phyloP scores from a whole-genome alignment of 1,140 invertebrate genomes.

The Drosophila sproati region DNA sequence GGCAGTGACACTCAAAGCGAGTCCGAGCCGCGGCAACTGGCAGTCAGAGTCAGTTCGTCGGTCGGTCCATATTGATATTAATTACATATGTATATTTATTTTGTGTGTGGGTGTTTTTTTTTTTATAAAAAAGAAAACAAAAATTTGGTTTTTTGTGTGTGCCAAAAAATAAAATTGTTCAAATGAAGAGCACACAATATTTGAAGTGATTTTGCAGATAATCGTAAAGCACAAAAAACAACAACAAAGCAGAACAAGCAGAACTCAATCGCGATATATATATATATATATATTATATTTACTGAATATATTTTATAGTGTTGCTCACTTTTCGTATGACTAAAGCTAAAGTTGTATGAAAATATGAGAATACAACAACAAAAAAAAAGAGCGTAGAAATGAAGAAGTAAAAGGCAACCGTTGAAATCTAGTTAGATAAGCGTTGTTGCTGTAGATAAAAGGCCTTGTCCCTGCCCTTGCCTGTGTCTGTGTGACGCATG shows the following conservation, averaged over 20 bases:
- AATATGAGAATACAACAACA: constrained; percentile 3
- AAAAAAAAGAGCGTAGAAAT: constrained; percentile 36
- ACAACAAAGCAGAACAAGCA: constrained; percentile 58
- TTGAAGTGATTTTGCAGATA: constrained; percentile 64
- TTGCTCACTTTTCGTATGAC: constrained; percentile 47
- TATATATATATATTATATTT: constrained; percentile 5
- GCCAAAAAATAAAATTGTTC: constrained; percentile 44
- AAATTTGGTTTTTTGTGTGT: constrained; percentile 41
- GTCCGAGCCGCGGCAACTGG: constrained; percentile 36
- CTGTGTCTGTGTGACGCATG: constrained; percentile 27
- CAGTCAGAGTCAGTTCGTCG: constrained; percentile 64
- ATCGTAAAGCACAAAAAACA: constrained; percentile 44
- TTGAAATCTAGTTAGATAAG: constrained; percentile 65
- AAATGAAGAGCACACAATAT: constrained; percentile 60
- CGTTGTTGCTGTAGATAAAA: constrained; percentile 58
- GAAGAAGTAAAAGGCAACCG: constrained; percentile 35
- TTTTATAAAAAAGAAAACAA: constrained; percentile 47
- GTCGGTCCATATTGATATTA: constrained; percentile 64
- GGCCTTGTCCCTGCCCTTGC: constrained; percentile 27
- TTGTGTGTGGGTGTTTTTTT: constrained; percentile 50
- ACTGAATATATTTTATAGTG: constrained; percentile 40
- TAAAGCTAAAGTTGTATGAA: constrained; percentile 66
- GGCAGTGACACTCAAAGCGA: constrained; percentile 74
- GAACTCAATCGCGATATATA: constrained; percentile 42
- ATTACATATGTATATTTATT: constrained; percentile 17